These are phyloP conservation scores for Clarias macrocephalus DNA, from an alignment of 2,113 vertebrate genomes.

Conservation along the genomic window DNA sequence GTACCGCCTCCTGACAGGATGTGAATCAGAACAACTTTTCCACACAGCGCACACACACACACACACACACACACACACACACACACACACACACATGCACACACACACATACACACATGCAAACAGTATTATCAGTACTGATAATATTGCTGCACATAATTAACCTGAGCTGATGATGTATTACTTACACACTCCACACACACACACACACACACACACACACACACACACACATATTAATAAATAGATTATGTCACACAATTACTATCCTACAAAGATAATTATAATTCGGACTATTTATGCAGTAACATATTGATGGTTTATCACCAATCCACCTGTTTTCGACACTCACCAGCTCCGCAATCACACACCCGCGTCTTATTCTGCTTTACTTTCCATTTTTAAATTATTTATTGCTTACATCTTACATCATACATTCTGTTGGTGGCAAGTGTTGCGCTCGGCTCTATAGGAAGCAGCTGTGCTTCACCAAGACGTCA, in stretches of 20 bases:
- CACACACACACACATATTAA: too few species aligned
- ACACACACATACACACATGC: not conserved
- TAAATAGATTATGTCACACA: not conserved
- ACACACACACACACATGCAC: not conserved
- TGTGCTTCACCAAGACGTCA: not conserved
- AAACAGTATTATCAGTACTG: not conserved
- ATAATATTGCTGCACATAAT: not conserved
- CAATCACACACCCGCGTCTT: not conserved
- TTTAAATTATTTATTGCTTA: not conserved
- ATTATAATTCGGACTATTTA: too few species aligned
- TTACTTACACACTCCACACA: not conserved
- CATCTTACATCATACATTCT: not conserved
- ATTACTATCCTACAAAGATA: too few species aligned
- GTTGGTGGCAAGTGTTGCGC: not conserved
- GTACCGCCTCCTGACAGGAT: constrained; percentile 38
- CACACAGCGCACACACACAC: too few species aligned
- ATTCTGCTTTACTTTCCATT: not conserved
- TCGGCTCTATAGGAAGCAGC: not conserved
- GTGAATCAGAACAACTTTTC: constrained; percentile 22
- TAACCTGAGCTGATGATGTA: not conserved
- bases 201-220: not conserved
- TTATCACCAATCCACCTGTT: not conserved
- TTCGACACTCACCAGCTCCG: not conserved
- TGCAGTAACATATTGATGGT: not conserved
- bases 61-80: constrained; percentile 4